Conservation (phyloP, 2,113 vertebrate genomes). For the Cyanistes caeruleus region DNA sequence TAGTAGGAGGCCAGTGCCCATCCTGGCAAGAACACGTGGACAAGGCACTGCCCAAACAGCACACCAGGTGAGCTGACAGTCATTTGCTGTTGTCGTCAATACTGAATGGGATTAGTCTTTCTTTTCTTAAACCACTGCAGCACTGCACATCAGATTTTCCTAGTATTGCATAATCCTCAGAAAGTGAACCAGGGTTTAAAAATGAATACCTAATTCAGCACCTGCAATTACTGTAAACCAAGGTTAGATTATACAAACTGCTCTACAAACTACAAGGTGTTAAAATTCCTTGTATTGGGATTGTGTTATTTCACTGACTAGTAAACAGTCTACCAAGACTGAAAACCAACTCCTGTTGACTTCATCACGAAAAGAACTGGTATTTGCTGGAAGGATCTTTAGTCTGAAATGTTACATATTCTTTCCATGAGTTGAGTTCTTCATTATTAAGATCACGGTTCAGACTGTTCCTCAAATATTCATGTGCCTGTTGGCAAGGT, state of each 20-base stretch:
- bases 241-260: not conserved
- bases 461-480: conserved; percentile 20
- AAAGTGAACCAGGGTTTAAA: not conserved
- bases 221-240: not conserved
- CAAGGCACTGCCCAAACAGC: not conserved
- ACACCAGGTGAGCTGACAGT: not conserved
- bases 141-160: not conserved
- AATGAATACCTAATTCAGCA: not conserved
- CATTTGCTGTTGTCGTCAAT: not conserved
- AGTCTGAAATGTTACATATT: not conserved
- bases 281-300: not conserved
- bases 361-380: not conserved
- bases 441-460: conserved; percentile 30
- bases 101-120: not conserved
- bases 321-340: not conserved
- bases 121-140: not conserved
- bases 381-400: not conserved
- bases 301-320: not conserved
- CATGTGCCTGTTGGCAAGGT: not conserved
- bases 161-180: not conserved
- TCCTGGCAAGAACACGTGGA: not conserved
- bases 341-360: not conserved
- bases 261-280: not conserved
- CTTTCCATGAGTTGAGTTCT: not conserved
- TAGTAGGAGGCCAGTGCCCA: not conserved